phyloP scores from a whole-genome alignment of 1,140 invertebrate species.

The Drosophila navojoa region DNA sequence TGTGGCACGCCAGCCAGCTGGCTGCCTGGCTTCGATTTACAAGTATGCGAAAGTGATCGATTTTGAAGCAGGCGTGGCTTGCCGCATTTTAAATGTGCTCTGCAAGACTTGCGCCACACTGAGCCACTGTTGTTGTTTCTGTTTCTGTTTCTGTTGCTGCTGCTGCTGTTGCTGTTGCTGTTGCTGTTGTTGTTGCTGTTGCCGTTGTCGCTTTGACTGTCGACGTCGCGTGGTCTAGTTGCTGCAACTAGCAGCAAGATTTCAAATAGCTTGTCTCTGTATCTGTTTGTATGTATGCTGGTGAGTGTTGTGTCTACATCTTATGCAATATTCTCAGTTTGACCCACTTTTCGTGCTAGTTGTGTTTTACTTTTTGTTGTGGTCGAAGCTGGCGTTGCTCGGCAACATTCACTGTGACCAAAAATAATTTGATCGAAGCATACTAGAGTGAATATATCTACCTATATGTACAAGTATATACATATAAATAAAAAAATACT shows the following conservation, averaged over 20 bases:
- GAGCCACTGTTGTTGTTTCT: slow-evolving; percentile 29
- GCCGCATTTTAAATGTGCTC: slow-evolving; percentile 54
- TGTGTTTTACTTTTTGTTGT: slow-evolving; percentile 61
- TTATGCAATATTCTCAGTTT: slow-evolving; percentile 80
- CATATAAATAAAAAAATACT: background rate
- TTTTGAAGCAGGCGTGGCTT: slow-evolving; percentile 76
- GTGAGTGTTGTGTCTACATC: slow-evolving; percentile 61
- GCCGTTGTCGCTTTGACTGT: slow-evolving; percentile 16
- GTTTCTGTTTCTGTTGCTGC: slow-evolving; percentile 12
- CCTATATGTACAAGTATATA: background rate
- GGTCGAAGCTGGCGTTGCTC: slow-evolving; percentile 47
- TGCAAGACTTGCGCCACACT: slow-evolving; percentile 58
- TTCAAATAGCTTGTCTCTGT: slow-evolving; percentile 60
- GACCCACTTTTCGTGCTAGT: slow-evolving; percentile 66
- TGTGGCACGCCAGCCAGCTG: slow-evolving; percentile 9
- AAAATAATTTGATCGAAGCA: slow-evolving; percentile 38
- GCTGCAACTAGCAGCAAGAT: slow-evolving; percentile 73
- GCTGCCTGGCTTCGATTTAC: slow-evolving; percentile 48
- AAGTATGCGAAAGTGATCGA: slow-evolving; percentile 80
- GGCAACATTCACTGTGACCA: slow-evolving; percentile 67
- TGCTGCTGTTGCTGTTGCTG: slow-evolving; percentile 24
- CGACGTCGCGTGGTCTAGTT: slow-evolving; percentile 70
- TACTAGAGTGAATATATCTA: slow-evolving; percentile 17
- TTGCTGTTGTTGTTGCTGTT: slow-evolving; percentile 8
- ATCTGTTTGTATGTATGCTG: slow-evolving; percentile 21